These are phyloP conservation scores for Anodontia alba DNA, from an alignment of 2,888 invertebrate genomes.

Conservation along the genomic window DNA sequence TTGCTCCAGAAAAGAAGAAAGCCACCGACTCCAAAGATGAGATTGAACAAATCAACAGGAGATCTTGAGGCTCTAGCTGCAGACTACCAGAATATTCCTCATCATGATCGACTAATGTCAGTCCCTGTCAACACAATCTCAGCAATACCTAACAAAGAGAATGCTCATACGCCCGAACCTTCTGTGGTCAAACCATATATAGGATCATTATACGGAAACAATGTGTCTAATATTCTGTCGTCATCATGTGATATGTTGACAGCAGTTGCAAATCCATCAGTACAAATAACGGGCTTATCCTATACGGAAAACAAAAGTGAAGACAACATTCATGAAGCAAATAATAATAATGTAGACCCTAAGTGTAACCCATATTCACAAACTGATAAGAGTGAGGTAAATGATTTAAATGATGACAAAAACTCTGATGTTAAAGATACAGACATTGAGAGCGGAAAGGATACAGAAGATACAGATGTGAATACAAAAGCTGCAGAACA, in stretches of 20 bases:
- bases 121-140: neutral
- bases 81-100: neutral
- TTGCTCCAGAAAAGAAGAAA: neutral
- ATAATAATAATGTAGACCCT: neutral
- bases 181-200: neutral
- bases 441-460: too few species aligned
- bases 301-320: neutral
- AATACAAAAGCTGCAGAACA: neutral
- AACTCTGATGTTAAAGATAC: too few species aligned
- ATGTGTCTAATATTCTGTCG: constrained; percentile 24
- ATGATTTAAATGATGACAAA: too few species aligned
- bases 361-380: too few species aligned
- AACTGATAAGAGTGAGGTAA: too few species aligned
- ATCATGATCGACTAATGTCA: neutral
- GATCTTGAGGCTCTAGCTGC: neutral
- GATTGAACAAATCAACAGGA: neutral
- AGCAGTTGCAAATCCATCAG: constrained; percentile 23
- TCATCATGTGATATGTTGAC: constrained; percentile 34
- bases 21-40: neutral
- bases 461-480: too few species aligned
- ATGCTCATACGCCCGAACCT: neutral
- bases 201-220: constrained; percentile 45
- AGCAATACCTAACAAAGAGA: neutral
- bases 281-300: neutral
- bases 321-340: neutral